Evolutionary conservation across 2,797 vertebrate species (phyloP).

Genomic region (Galaxias olidus): DNA sequence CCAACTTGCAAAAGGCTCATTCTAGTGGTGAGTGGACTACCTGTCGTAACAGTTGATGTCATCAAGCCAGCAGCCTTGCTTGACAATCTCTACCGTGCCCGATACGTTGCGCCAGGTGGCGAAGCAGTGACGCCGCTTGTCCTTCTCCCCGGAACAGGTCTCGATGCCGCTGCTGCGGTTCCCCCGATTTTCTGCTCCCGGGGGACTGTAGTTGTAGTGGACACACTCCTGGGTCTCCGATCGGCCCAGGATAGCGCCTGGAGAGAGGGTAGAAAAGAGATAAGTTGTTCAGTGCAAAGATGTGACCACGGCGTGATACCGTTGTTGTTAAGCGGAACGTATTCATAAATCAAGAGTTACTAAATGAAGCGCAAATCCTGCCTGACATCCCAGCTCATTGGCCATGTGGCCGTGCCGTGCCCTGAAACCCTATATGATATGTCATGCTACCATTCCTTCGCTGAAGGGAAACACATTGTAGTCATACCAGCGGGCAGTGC

Average conservation of each 20-base stretch:
- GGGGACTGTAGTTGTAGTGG: constrained; percentile 86
- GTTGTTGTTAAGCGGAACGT: no score
- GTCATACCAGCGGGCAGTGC: constrained; percentile 22
- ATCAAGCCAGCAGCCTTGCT: constrained; percentile 94
- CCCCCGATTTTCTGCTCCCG: constrained; percentile 76
- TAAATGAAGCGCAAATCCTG: no score
- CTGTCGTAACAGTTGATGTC: constrained; percentile 92
- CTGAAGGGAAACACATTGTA: no score
- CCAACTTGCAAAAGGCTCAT: no score
- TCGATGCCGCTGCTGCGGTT: constrained; percentile 84
- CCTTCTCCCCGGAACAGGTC: constrained; percentile 85
- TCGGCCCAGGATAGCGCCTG: constrained; percentile 90
- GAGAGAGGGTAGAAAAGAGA: constrained; percentile 34
- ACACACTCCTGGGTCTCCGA: constrained; percentile 90
- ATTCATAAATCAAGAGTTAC: no score
- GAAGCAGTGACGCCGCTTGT: constrained; percentile 91
- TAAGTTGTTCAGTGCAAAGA: no score
- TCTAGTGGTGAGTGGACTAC: no score
- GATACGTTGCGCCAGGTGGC: constrained; percentile 93
- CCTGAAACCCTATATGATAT: no score
- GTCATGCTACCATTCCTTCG: no score
- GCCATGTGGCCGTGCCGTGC: no score
- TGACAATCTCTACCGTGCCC: constrained; percentile 86
- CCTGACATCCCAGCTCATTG: no score
- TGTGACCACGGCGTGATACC: no score